Conservation (phyloP, 2,888 invertebrate species). For the Unio pictorum region DNA sequence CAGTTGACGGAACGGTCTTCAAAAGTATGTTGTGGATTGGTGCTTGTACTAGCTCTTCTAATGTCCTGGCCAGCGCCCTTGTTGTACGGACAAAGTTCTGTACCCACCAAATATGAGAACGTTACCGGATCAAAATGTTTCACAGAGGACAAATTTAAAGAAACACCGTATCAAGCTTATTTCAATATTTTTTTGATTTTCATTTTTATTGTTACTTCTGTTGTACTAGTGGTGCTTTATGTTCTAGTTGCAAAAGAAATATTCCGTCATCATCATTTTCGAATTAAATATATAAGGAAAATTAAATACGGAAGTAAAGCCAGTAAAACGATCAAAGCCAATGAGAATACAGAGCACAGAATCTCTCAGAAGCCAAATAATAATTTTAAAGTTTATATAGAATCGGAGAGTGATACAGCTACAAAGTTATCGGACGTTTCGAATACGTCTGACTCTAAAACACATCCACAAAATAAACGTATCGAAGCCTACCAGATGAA, state of each 20-base stretch:
- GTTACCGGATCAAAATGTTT: constrained; percentile 46
- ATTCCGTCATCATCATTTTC: constrained; percentile 6
- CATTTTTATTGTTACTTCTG: constrained; percentile 28
- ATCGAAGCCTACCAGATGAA: no score
- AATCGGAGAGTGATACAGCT: no score
- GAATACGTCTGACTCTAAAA: no score
- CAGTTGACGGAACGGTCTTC: constrained; percentile 38
- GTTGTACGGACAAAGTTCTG: constrained; percentile 46
- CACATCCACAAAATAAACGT: no score
- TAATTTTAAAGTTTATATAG: no score
- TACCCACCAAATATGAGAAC: constrained; percentile 25
- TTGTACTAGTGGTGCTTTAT: constrained; percentile 40
- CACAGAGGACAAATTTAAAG: constrained; percentile 32
- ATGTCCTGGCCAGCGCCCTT: constrained; percentile 45
- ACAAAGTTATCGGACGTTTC: no score
- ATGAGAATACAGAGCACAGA: no score
- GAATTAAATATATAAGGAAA: neutral
- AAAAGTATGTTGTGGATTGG: constrained; percentile 20
- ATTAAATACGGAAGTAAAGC: no score
- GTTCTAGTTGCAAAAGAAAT: constrained; percentile 24
- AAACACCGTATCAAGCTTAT: constrained; percentile 35
- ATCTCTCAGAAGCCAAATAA: no score
- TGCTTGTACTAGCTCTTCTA: constrained; percentile 19
- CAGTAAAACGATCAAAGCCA: no score
- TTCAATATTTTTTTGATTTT: constrained; percentile 43